Evolutionary conservation across 2,113 vertebrate species (phyloP).

Genomic region (Ammospiza caudacuta): DNA sequence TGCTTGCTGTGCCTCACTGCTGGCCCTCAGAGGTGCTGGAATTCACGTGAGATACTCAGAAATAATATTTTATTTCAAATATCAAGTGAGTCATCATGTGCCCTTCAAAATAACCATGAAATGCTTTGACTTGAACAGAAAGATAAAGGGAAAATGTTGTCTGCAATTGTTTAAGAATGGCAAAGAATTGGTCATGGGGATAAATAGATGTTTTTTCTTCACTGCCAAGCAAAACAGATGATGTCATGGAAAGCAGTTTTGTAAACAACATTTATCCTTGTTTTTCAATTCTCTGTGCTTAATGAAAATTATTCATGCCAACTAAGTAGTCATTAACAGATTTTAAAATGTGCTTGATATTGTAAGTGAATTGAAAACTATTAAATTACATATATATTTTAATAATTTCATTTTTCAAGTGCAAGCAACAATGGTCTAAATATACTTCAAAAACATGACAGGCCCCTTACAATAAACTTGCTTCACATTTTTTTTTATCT

Average conservation of each 20-base stretch:
- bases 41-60: not conserved
- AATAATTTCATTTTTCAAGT: not conserved
- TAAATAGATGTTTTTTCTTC: not conserved
- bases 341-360: constrained; percentile 41
- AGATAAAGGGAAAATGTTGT: not conserved
- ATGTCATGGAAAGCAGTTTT: not conserved
- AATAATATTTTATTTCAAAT: not conserved
- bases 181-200: not conserved
- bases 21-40: not conserved
- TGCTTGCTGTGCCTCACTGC: not conserved
- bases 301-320: constrained; percentile 24
- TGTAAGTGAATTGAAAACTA: not conserved
- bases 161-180: not conserved
- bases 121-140: not conserved
- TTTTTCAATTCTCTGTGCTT: constrained; percentile 38
- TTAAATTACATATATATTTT: not conserved
- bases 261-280: constrained; percentile 47
- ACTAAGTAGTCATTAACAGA: constrained; percentile 43
- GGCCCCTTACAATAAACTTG: not conserved
- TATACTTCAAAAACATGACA: not conserved
- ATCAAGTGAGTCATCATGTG: not conserved
- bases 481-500: not conserved
- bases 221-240: not conserved
- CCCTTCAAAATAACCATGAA: constrained; percentile 1
- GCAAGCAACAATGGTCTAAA: not conserved